These are phyloP conservation scores for Megaceryle maxima DNA, from an alignment of 2,113 vertebrate genomes.

Conservation along the genomic window DNA sequence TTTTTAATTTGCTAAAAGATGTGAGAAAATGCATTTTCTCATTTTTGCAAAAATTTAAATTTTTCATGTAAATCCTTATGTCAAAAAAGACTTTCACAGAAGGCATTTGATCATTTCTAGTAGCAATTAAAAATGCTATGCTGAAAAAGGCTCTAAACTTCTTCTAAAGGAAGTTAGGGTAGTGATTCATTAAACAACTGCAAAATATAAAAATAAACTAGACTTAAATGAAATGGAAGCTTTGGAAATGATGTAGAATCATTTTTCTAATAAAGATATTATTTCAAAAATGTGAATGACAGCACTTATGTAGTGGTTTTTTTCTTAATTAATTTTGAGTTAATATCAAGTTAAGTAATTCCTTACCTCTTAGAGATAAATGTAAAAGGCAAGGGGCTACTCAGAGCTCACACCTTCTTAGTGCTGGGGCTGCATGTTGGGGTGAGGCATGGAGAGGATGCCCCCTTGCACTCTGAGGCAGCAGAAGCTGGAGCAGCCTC, in stretches of 20 bases:
- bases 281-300: neutral
- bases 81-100: neutral
- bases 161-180: neutral
- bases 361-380: neutral
- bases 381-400: neutral
- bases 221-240: neutral
- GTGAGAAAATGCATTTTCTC: neutral
- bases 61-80: neutral
- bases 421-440: rapidly evolving
- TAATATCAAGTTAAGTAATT: neutral
- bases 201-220: neutral
- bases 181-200: neutral
- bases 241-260: neutral
- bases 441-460: neutral
- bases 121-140: neutral
- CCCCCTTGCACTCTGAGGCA: neutral
- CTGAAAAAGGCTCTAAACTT: neutral
- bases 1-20: neutral
- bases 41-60: neutral
- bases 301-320: neutral
- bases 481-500: neutral
- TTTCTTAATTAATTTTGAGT: neutral
- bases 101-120: neutral
- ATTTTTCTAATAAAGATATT: neutral
- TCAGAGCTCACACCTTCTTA: rapidly evolving